Conservation (phyloP, 2,797 vertebrate species). For the Oryzias dopingdopingensis region DNA sequence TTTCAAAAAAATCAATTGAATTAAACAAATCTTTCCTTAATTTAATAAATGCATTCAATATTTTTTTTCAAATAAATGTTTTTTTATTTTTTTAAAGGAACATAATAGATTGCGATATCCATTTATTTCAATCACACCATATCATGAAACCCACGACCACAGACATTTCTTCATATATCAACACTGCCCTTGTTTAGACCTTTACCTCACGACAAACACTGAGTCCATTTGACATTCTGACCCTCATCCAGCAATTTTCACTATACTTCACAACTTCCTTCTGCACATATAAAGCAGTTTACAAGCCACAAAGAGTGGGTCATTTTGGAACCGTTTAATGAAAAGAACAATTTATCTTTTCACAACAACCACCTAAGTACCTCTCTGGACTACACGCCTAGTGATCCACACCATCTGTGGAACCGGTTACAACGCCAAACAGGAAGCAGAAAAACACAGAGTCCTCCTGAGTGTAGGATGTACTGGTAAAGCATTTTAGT, state of each 20-base stretch:
- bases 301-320: conserved; percentile 39
- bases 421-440: conserved; percentile 20
- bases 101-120: too few species aligned
- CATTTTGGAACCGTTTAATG: conserved; percentile 33
- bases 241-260: conserved; percentile 29
- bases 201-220: conserved; percentile 33
- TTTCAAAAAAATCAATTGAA: too few species aligned
- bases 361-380: conserved; percentile 19
- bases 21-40: too few species aligned
- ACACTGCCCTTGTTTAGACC: conserved; percentile 21
- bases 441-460: conserved; percentile 12
- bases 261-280: conserved; percentile 31
- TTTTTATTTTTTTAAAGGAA: too few species aligned
- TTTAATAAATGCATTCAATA: too few species aligned
- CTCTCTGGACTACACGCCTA: conserved; percentile 26
- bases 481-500: conserved; percentile 7
- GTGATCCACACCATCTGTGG: conserved; percentile 38
- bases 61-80: too few species aligned
- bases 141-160: too few species aligned
- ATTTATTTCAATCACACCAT: too few species aligned
- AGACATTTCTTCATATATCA: conserved; percentile 12
- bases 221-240: conserved; percentile 36
- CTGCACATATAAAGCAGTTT: conserved; percentile 53
- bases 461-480: conserved; percentile 4
- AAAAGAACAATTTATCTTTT: conserved; percentile 41